A percentile compares a stretch with the other conserved stretches of the same genome.
Evolutionary conservation across 2,888 invertebrate species (phyloP).

Genomic region (Drosophila multiciliata): DNA sequence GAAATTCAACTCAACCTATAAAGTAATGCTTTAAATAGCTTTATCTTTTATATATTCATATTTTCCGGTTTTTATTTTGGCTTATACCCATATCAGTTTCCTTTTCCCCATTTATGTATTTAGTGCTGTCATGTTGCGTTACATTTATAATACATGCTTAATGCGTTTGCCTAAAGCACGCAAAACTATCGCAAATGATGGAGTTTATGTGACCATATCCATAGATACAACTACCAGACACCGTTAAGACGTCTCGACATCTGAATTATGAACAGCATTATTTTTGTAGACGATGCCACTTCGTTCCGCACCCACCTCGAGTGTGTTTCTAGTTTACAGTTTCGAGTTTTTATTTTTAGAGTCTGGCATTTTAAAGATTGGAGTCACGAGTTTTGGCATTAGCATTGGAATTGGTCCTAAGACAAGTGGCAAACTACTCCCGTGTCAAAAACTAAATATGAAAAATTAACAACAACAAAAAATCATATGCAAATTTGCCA

Average conservation of each 20-base stretch:
- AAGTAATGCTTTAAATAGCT: background rate
- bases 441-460: constrained; percentile 30
- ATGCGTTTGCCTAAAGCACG: constrained; percentile 37
- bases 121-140: constrained; percentile 26
- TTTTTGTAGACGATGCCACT: constrained; percentile 8
- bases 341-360: constrained; percentile 50
- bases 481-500: constrained; percentile 70
- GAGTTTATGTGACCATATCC: constrained; percentile 45
- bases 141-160: constrained; percentile 31
- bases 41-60: constrained; percentile 2
- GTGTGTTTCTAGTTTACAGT: constrained; percentile 33
- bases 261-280: constrained; percentile 49
- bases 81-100: background rate
- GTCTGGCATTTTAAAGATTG: constrained; percentile 43
- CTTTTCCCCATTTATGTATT: constrained; percentile 15
- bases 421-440: constrained; percentile 64
- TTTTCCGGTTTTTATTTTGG: background rate
- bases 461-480: constrained; percentile 11
- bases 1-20: background rate
- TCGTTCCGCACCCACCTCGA: background rate
- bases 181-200: constrained; percentile 30
- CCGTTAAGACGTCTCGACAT: constrained; percentile 53
- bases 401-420: constrained; percentile 33
- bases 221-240: constrained; percentile 39
- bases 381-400: constrained; percentile 43